Evolutionary conservation across 2,888 invertebrate genomes (phyloP).

Genomic region (Pemphredon lugubris): DNA sequence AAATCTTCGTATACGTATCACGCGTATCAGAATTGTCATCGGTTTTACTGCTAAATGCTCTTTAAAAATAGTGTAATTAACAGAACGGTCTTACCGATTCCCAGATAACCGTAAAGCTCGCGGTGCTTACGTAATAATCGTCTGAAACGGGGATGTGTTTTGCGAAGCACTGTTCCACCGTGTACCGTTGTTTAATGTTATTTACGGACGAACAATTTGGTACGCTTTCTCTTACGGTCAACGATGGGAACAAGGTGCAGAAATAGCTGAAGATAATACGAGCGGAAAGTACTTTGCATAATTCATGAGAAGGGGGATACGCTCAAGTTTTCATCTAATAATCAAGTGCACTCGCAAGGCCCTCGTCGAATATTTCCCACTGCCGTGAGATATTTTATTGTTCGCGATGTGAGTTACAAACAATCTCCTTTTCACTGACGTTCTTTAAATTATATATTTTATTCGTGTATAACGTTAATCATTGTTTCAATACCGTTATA

Average conservation of each 20-base stretch:
- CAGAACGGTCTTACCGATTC: neutral
- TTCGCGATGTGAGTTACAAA: too few species aligned
- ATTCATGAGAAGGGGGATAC: slow-evolving; percentile 36
- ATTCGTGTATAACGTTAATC: neutral
- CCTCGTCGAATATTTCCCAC: slow-evolving; percentile 36
- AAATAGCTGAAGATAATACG: slow-evolving; percentile 44
- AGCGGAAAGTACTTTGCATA: slow-evolving; percentile 55
- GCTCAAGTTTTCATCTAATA: slow-evolving; percentile 27
- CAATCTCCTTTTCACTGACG: too few species aligned
- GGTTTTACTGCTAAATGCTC: too few species aligned
- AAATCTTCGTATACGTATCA: too few species aligned
- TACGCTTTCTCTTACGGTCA: slow-evolving; percentile 46
- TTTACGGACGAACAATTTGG: slow-evolving; percentile 32
- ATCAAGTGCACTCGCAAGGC: slow-evolving; percentile 36
- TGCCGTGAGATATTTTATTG: neutral
- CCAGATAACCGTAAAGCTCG: neutral
- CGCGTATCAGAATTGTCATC: too few species aligned
- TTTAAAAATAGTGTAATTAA: too few species aligned
- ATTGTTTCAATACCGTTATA: too few species aligned
- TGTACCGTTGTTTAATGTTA: slow-evolving; percentile 15
- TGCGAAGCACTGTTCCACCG: neutral
- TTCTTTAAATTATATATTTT: too few species aligned
- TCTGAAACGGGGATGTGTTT: neutral
- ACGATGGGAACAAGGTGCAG: slow-evolving; percentile 46
- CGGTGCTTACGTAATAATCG: slow-evolving; percentile 1